Percentiles rank a stretch among this genome's conserved stretches.
Evolutionary conservation across 2,888 invertebrate genomes (phyloP).

Genomic region (Nephrotoma flavescens): DNA sequence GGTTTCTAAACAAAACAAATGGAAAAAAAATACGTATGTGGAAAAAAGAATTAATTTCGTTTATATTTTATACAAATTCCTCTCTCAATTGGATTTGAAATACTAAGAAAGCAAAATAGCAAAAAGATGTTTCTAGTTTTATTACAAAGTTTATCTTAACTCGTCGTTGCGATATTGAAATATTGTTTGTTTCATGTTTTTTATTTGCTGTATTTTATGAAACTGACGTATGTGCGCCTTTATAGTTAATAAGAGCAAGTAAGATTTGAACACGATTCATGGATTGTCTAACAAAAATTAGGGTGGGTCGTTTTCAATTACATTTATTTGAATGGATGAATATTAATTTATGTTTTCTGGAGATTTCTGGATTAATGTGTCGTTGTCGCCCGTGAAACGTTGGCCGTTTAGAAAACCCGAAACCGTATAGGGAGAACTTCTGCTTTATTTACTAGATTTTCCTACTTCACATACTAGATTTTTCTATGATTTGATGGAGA

Average conservation of each 20-base stretch:
- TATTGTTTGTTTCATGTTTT: not conserved
- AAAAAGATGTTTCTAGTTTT: not conserved
- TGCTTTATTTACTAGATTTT: too few relatives aligned
- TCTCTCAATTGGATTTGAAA: constrained; percentile 1
- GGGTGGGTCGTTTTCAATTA: not conserved
- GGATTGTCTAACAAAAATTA: not conserved
- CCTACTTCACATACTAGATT: too few relatives aligned
- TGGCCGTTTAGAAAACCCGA: too few relatives aligned
- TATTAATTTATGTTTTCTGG: too few relatives aligned
- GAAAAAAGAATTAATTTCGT: not conserved
- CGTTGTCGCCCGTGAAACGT: too few relatives aligned
- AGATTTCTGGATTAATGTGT: too few relatives aligned
- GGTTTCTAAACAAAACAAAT: not conserved
- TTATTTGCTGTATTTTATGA: not conserved
- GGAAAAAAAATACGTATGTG: not conserved
- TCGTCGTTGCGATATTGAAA: not conserved
- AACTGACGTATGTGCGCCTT: not conserved
- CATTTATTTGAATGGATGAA: too few relatives aligned
- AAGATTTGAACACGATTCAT: too few relatives aligned
- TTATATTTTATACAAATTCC: not conserved
- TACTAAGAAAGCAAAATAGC: not conserved
- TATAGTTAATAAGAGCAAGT: not conserved
- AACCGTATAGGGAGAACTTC: too few relatives aligned
- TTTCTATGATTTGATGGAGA: too few relatives aligned
- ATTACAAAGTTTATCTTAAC: not conserved